A percentile compares a stretch with the other conserved stretches of the same genome.
Evolutionary conservation across 2,113 vertebrate species (phyloP).

Genomic region (Machaerirhynchus nigripectus): DNA sequence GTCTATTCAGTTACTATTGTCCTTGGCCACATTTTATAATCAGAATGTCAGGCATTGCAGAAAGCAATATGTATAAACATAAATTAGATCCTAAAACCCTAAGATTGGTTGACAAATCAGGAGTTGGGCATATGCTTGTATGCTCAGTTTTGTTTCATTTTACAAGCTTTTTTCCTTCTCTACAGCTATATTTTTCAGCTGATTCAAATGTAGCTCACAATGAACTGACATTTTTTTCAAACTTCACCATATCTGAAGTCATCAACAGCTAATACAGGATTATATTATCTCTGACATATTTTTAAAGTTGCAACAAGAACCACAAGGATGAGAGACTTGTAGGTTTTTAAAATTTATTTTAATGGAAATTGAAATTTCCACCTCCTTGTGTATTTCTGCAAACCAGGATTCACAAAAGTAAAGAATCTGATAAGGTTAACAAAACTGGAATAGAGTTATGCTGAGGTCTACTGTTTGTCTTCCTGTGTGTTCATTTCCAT

Average conservation of each 20-base stretch:
- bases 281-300: not conserved
- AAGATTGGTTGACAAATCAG: fast-evolving
- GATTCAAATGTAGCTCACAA: not conserved
- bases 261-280: not conserved
- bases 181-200: not conserved
- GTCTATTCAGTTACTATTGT: not conserved
- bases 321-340: not conserved
- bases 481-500: not conserved
- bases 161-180: not conserved
- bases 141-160: not conserved
- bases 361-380: not conserved
- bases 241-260: not conserved
- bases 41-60: not conserved
- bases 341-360: not conserved
- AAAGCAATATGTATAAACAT: not conserved
- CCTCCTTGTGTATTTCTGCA: not conserved
- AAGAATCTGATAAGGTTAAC: not conserved
- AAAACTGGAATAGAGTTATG: not conserved
- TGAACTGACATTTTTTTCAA: not conserved
- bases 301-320: not conserved
- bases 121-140: not conserved
- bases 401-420: not conserved
- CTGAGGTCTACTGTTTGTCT: not conserved
- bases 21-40: not conserved
- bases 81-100: not conserved